These are phyloP conservation scores for Microtus ochrogaster DNA, from an alignment of 2,113 vertebrate species.

Conservation along the genomic window DNA sequence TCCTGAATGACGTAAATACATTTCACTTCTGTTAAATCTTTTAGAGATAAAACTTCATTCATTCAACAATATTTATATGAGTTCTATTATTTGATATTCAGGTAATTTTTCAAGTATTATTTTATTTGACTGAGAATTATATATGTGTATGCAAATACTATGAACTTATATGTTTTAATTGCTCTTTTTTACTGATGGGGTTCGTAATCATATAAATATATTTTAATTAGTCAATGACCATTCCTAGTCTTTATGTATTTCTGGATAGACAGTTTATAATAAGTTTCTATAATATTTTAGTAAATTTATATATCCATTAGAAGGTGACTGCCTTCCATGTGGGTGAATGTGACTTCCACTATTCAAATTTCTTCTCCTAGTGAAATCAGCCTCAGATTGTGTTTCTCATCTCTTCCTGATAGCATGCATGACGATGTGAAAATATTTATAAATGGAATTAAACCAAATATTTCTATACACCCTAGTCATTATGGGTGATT, in stretches of 20 bases:
- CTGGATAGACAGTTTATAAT: not conserved
- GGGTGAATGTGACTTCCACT: slow-evolving; percentile 43
- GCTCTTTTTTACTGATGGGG: slow-evolving; percentile 20
- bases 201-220: slow-evolving; percentile 31
- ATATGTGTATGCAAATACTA: slow-evolving; percentile 11
- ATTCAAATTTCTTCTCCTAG: not conserved
- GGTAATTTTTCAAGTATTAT: slow-evolving; percentile 3
- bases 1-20: not conserved
- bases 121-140: slow-evolving; percentile 50
- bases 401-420: slow-evolving; percentile 64
- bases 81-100: not conserved
- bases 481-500: slow-evolving; percentile 84
- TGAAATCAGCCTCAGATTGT: slow-evolving; percentile 76
- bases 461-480: slow-evolving; percentile 83
- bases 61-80: not conserved
- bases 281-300: not conserved
- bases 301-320: slow-evolving; percentile 54
- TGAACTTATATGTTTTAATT: slow-evolving; percentile 60
- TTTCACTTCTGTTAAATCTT: not conserved
- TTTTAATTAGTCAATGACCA: slow-evolving; percentile 67
- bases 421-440: slow-evolving; percentile 72
- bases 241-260: not conserved
- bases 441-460: slow-evolving; percentile 86
- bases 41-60: not conserved
- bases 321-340: slow-evolving; percentile 40